Percentiles rank a stretch among this genome's conserved stretches.
These are phyloP conservation scores for Cyanoramphus novaezelandiae DNA, from an alignment of 2,113 vertebrate genomes.

Conservation along the genomic window DNA sequence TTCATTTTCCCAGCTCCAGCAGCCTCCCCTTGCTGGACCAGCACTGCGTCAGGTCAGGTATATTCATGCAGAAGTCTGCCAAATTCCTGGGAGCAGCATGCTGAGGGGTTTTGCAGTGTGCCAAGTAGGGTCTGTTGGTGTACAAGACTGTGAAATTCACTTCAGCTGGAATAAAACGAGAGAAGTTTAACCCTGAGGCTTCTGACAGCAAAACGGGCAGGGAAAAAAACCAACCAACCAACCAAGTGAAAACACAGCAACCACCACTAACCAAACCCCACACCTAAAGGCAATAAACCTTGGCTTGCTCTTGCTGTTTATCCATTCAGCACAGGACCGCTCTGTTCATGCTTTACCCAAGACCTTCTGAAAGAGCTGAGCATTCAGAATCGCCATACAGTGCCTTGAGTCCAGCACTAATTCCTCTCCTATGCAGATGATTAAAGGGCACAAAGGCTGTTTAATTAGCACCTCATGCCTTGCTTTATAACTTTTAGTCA, in stretches of 20 bases:
- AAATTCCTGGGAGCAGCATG: not conserved
- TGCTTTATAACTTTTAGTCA: not conserved
- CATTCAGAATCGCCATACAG: not conserved
- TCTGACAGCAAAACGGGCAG: not conserved
- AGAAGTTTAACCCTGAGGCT: not conserved
- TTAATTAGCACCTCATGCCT: not conserved
- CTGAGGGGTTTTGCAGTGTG: not conserved
- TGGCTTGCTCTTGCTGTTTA: not conserved
- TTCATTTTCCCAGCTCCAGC: not conserved
- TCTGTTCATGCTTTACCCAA: not conserved
- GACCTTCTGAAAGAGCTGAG: not conserved
- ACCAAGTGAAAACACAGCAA: not conserved
- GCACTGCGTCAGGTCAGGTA: not conserved
- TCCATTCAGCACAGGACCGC: not conserved
- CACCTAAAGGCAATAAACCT: not conserved
- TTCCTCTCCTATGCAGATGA: not conserved
- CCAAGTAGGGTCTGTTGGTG: not conserved
- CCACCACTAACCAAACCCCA: not conserved
- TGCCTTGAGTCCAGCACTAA: not conserved
- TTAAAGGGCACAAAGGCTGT: not conserved
- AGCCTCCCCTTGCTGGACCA: not conserved
- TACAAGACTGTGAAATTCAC: not conserved
- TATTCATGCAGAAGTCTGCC: not conserved
- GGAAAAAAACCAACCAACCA: rapidly evolving
- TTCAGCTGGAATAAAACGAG: not conserved